Base-by-base conservation (phyloP, 2,888 invertebrate genomes). In the Perdita meconis region DNA sequence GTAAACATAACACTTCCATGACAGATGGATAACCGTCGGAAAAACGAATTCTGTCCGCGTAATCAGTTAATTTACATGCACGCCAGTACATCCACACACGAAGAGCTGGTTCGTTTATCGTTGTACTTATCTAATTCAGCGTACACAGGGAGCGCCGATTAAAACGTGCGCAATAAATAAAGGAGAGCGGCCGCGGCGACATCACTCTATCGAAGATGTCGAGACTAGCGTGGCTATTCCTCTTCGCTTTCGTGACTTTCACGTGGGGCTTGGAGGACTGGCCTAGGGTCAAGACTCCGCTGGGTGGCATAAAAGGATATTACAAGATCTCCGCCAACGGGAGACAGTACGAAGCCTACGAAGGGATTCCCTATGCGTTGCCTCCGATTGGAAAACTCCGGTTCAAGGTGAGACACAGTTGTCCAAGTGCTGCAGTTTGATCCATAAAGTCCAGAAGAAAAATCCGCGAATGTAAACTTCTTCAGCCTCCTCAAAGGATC, bases 361-460 rank as follows among this genome's bases (percentile, higher is more conserved):
- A 90, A 76, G 91, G 91, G 2, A 87, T 91, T 22, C 91, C 91
- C 13, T 91, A 89, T 73, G 91, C 90, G 19, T 40, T 85, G 19
- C 87, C 91, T 16, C 91, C 90, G 2, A 67, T 83, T 26, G 90
- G 89, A 26, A 82, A 89, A 51, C 80, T 88, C 36, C 85, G 91
- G 69, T 91, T 91, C 76, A 85, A 87, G 82, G 91, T 90, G 79
- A 51, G n/a, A 1, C 53, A 10, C 5, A 1, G 1, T 16, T 8
- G 1, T 36, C 2, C 8, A 3, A 13, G 2, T 4, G 50, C 10
- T 57, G 8, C 3, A 24, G 16, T 6, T 30, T 6, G 30, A 30
- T 30, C 6, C 30, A 30, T 30, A 30, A 30, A 30, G 6, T 30
- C 6, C 6, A 30, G 6, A 4, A 2, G 30, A 30, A 30, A 2